Percentiles rank a stretch among this genome's conserved stretches.
These are phyloP conservation scores for Perodicticus potto DNA, from an alignment of 2,797 vertebrate genomes.

Conservation along the genomic window DNA sequence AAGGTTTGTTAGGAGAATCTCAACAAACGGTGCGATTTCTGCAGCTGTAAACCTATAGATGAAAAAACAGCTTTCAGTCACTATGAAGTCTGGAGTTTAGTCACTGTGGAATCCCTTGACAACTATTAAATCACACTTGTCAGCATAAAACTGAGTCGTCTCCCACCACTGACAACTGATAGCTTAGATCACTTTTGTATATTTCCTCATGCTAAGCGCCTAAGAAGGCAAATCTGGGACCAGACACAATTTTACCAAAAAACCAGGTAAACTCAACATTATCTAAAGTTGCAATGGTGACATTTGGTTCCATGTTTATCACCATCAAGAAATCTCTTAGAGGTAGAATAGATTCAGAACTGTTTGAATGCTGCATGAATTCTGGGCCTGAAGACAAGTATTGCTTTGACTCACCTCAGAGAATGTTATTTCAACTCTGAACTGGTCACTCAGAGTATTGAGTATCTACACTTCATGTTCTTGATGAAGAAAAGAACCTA, in stretches of 20 bases:
- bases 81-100: conserved; percentile 58
- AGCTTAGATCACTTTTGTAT: background rate
- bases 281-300: background rate
- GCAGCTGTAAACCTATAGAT: conserved; percentile 92
- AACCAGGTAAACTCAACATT: background rate
- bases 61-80: conserved; percentile 84
- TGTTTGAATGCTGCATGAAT: background rate
- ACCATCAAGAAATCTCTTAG: background rate
- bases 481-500: conserved; percentile 41
- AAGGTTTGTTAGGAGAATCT: conserved; percentile 96
- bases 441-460: background rate
- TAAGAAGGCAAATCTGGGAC: background rate
- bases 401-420: conserved; percentile 24
- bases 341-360: background rate
- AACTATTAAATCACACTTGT: conserved; percentile 60
- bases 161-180: background rate
- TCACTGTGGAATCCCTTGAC: conserved; percentile 37
- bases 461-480: conserved; percentile 2
- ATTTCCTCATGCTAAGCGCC: background rate
- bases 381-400: conserved; percentile 5
- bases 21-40: conserved; percentile 96
- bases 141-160: background rate
- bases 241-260: conserved; percentile 33
- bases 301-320: background rate
- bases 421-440: background rate